Percentiles rank a stretch among this genome's conserved stretches.
These are phyloP conservation scores for Glyphotaelius pellucidus DNA, from an alignment of 2,888 invertebrate species.

Conservation along the genomic window DNA sequence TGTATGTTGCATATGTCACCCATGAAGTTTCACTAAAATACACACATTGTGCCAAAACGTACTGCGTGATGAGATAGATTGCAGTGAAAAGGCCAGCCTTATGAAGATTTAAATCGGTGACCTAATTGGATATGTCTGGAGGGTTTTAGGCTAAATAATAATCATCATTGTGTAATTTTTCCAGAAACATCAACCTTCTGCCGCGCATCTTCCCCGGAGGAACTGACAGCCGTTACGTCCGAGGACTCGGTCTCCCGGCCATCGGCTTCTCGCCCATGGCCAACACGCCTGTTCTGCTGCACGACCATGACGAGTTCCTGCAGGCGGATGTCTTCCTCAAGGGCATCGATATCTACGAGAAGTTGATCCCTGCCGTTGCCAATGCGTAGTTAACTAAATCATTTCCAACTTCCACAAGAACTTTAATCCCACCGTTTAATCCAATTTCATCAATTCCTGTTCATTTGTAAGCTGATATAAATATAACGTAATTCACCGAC, in stretches of 20 bases:
- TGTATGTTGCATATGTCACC: no score
- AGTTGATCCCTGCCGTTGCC: conserved; percentile 81
- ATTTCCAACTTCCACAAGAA: background rate
- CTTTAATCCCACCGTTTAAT: background rate
- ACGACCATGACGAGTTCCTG: conserved; percentile 94
- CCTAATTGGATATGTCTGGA: no score
- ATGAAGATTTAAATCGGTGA: no score
- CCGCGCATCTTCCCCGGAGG: conserved; percentile 85
- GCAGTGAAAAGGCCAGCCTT: no score
- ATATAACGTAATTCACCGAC: no score
- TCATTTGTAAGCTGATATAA: background rate
- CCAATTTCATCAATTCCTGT: background rate
- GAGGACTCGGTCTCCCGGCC: conserved; percentile 86
- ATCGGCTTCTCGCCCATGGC: conserved; percentile 95
- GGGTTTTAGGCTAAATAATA: background rate
- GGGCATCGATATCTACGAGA: conserved; percentile 89
- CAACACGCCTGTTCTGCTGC: conserved; percentile 89
- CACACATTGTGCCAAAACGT: no score
- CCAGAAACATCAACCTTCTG: conserved; percentile 73
- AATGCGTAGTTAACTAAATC: conserved; percentile 71
- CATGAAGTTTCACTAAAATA: no score
- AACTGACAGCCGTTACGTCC: conserved; percentile 86
- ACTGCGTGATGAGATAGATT: no score
- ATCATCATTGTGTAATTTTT: background rate
- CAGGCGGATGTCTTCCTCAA: conserved; percentile 85